phyloP scores from a whole-genome alignment of 2,888 invertebrate species.

The Rotaria macrura region DNA sequence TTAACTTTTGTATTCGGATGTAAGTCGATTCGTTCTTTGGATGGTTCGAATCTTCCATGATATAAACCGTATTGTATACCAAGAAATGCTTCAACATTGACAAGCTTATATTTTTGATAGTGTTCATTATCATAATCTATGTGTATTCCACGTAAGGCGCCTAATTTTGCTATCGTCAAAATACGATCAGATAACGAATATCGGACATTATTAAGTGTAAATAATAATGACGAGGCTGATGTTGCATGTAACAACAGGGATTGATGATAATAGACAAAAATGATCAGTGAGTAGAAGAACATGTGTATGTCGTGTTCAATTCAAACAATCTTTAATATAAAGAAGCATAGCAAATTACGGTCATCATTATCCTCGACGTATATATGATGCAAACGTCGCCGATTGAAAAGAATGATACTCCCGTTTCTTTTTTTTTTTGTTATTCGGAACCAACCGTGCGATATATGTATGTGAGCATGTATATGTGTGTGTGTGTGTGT shows the following conservation, averaged over 20 bases:
- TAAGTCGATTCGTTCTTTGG: background rate
- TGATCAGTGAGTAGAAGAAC: background rate
- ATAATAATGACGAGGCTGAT: constrained; percentile 6
- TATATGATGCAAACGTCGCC: background rate
- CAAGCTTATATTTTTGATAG: background rate
- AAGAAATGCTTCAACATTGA: constrained; percentile 14
- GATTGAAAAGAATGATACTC: background rate
- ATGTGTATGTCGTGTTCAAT: background rate
- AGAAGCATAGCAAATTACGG: background rate
- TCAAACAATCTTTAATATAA: background rate
- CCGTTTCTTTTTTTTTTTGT: background rate
- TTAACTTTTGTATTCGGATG: background rate
- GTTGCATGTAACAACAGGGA: background rate
- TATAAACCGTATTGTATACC: constrained; percentile 17
- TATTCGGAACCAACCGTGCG: background rate
- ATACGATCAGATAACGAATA: constrained; percentile 9
- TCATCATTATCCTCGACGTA: background rate
- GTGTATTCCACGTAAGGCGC: background rate
- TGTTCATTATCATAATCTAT: background rate
- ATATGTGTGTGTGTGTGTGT: background rate
- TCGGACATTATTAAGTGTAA: background rate
- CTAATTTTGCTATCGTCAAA: background rate
- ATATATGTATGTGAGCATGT: background rate
- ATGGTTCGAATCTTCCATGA: constrained; percentile 1
- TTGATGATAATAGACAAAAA: background rate